Percentiles rank a stretch among this genome's conserved stretches.
phyloP scores from a whole-genome alignment of 2,888 invertebrate genomes.

The Diadegma fenestrale region DNA sequence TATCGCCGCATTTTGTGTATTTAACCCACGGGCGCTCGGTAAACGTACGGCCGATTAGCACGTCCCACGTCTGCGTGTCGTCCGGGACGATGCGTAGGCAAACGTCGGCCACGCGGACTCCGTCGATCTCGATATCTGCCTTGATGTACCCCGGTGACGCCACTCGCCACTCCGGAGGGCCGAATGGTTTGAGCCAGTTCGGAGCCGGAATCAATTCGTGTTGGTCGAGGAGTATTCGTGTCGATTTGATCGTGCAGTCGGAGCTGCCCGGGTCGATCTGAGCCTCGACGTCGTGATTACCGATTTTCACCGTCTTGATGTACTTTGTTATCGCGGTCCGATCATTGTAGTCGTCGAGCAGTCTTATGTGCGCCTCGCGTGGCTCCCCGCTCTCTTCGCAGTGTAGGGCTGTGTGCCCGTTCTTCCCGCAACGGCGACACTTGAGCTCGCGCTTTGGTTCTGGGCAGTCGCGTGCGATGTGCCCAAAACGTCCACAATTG shows the following conservation, averaged over 20 bases:
- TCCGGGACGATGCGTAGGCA: constrained; percentile 36
- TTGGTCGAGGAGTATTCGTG: neutral
- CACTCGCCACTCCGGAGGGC: constrained; percentile 1
- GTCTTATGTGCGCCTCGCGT: too few relatives aligned
- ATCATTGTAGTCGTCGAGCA: too few relatives aligned
- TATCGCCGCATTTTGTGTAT: constrained; percentile 17
- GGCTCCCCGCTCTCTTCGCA: too few relatives aligned
- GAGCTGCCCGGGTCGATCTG: constrained; percentile 52
- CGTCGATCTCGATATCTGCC: too few relatives aligned
- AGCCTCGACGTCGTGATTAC: too few relatives aligned
- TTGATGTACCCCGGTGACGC: constrained; percentile 20
- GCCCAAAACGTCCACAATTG: too few relatives aligned
- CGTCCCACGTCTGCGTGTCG: constrained; percentile 25
- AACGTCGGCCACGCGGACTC: neutral
- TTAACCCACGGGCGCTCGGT: constrained; percentile 27
- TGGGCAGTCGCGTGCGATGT: too few relatives aligned
- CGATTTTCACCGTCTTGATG: too few relatives aligned
- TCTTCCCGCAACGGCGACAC: too few relatives aligned
- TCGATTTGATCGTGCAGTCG: constrained; percentile 45
- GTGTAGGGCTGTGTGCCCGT: too few relatives aligned
- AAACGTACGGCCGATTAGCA: constrained; percentile 38
- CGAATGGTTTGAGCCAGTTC: neutral
- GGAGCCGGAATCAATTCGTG: neutral
- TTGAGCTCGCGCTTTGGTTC: too few relatives aligned
- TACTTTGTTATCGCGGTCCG: too few relatives aligned